These are phyloP conservation scores for Drosophila infuscata DNA, from an alignment of 2,888 invertebrate genomes.

Conservation along the genomic window DNA sequence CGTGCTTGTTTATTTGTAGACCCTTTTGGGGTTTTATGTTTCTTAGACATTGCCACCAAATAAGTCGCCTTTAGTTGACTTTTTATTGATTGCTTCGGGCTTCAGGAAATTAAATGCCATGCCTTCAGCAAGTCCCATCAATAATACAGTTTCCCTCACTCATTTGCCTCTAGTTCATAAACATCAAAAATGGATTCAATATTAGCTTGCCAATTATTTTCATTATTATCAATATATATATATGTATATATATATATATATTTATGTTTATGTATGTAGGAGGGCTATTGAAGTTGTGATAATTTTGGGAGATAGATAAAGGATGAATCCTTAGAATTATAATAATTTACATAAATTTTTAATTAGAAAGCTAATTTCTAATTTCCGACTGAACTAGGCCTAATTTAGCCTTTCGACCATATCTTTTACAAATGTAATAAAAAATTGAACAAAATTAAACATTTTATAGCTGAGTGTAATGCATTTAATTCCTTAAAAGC, in stretches of 20 bases:
- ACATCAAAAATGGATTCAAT: conserved; percentile 35
- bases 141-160: conserved; percentile 51
- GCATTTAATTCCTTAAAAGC: background rate
- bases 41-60: conserved; percentile 57
- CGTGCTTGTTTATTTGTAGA: conserved; percentile 57
- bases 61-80: conserved; percentile 64
- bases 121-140: conserved; percentile 27
- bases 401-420: background rate
- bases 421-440: background rate
- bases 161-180: conserved; percentile 25
- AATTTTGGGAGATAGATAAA: background rate
- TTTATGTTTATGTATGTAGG: background rate
- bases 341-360: background rate
- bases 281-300: background rate
- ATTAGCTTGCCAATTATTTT: conserved; percentile 39
- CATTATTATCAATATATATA: conserved; percentile 15
- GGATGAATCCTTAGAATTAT: background rate
- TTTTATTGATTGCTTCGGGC: conserved; percentile 59
- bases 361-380: background rate
- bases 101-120: conserved; percentile 74
- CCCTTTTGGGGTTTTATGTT: conserved; percentile 60
- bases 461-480: background rate
- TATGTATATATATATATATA: background rate
- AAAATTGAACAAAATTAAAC: background rate
- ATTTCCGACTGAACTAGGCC: background rate